A percentile compares a stretch with the other conserved stretches of the same genome.
Evolutionary conservation across 2,113 vertebrate species (phyloP).

Genomic region (Gymnocephalus cernua): DNA sequence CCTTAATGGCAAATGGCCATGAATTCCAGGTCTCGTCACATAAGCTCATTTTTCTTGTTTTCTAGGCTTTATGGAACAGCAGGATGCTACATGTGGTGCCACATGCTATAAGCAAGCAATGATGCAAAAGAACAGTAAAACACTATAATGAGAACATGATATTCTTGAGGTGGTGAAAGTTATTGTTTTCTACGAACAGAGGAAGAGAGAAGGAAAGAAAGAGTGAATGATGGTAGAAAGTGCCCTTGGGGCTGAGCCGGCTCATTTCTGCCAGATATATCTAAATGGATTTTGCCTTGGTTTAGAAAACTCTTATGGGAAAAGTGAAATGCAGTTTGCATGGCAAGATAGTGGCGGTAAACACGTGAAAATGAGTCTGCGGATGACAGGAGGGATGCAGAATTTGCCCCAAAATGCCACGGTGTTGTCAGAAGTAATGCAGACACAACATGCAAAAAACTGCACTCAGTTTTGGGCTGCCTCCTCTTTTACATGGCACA

Average conservation of each 20-base stretch:
- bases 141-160: slow-evolving; percentile 28
- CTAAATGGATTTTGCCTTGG: slow-evolving; percentile 53
- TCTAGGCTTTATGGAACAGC: slow-evolving; percentile 24
- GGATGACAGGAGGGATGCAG: slow-evolving; percentile 32
- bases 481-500: slow-evolving; percentile 24
- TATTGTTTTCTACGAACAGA: not conserved
- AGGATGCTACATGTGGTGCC: not conserved
- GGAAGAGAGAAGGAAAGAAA: not conserved
- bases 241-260: slow-evolving; percentile 17
- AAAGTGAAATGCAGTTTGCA: slow-evolving; percentile 36
- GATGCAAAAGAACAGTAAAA: slow-evolving; percentile 5
- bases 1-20: slow-evolving; percentile 9
- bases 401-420: slow-evolving; percentile 31
- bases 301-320: slow-evolving; percentile 21
- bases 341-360: slow-evolving; percentile 28
- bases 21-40: slow-evolving; percentile 1
- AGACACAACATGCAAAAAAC: not conserved
- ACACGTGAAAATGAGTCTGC: slow-evolving; percentile 36
- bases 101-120: not conserved
- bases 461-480: not conserved
- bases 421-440: slow-evolving; percentile 35
- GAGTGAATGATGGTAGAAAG: slow-evolving; percentile 19
- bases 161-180: slow-evolving; percentile 13
- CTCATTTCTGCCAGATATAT: slow-evolving; percentile 43
- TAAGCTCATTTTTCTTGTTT: slow-evolving; percentile 38